A percentile compares a stretch with the other conserved stretches of the same genome.
Conservation (phyloP, 2,888 invertebrate species). For the Napeogenes sylphis region DNA sequence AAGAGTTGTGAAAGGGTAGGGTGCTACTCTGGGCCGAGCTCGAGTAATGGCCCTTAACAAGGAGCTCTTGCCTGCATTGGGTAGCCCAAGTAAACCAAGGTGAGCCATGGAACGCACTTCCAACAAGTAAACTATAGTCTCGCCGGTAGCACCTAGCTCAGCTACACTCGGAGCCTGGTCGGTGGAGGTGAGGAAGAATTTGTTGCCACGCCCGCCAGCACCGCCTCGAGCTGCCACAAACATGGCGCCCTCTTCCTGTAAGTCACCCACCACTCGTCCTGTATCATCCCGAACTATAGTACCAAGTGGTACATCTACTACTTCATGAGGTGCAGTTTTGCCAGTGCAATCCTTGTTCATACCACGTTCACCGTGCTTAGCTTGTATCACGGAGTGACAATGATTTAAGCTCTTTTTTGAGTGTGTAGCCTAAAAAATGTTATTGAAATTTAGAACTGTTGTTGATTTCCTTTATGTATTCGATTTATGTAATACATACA, state of each 20-base stretch:
- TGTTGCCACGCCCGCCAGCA: slow-evolving; percentile 96
- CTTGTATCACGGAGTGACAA: slow-evolving; percentile 77
- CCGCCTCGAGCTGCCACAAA: slow-evolving; percentile 97
- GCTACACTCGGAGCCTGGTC: slow-evolving; percentile 89
- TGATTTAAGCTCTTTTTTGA: slow-evolving; percentile 84
- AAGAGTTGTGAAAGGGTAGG: slow-evolving; percentile 95
- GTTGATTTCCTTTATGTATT: neutral
- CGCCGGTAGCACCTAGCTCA: slow-evolving; percentile 92
- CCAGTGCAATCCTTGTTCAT: slow-evolving; percentile 87
- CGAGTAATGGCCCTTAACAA: slow-evolving; percentile 89
- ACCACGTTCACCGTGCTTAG: slow-evolving; percentile 85
- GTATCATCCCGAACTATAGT: slow-evolving; percentile 52
- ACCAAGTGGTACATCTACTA: slow-evolving; percentile 85
- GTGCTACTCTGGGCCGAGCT: slow-evolving; percentile 92
- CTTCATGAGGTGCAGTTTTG: slow-evolving; percentile 84
- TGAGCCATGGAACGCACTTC: slow-evolving; percentile 97
- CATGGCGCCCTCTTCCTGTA: slow-evolving; percentile 79
- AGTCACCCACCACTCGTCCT: slow-evolving; percentile 54
- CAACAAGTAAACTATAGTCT: slow-evolving; percentile 82
- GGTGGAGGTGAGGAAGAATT: slow-evolving; percentile 89
- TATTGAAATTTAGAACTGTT: neutral
- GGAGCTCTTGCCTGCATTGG: slow-evolving; percentile 97
- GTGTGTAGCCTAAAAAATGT: slow-evolving; percentile 69
- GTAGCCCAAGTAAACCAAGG: slow-evolving; percentile 85
- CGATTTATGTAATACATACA: slow-evolving; percentile 34